Evolutionary conservation across 2,113 vertebrate species (phyloP), one percentile per base, ranked within the genome.

Genomic region (Clinocottus analis): DNA sequence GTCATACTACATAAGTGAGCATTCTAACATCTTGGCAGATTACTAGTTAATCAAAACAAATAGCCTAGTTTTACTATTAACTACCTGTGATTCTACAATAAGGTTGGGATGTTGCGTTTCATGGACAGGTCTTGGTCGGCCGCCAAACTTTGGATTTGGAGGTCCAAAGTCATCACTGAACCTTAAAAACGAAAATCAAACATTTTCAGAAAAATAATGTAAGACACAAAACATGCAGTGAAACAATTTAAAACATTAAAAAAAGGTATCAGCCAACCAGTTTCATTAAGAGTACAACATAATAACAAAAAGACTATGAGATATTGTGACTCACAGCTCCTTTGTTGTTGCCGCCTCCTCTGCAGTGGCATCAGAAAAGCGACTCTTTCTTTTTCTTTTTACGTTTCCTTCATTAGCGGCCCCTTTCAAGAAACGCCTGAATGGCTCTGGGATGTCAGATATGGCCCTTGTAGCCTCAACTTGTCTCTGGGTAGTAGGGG

Each of bases 311-410:
- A 17, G 43, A 59, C 3, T 0, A 29, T 5, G 4, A 29, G 1
- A 31, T 7, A 47, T 41, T 2, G 29, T 60, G 7, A 81, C 89
- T 91, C 66, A 94, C 93, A 88, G 90, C 19, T 62, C 76, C 9
- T 83, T 90, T 16, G 87, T 80, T 7, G 47, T 62, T 58, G 85
- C 73, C 27, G 92, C 39, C 53, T 94, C 94, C 43, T 93, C 86
- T 31, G 79, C 78, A 5, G 91, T 89, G 51, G 93, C 93, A 74
- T 94, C 94, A 29, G 94, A 91, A 58, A 94, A 95, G 69, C 93
- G 90, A 21, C 91, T 93, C 80, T 92, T 93, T 77, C 86, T 91
- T 86, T 90, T 92, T 65, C 86, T 87, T 80, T 87, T 93, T 3
- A 53, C 39, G 0, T 53, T 23, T 16, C 6, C 49, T 0, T 88